phyloP scores from a whole-genome alignment of 2,113 vertebrate species.

The Hippocampus comes region DNA sequence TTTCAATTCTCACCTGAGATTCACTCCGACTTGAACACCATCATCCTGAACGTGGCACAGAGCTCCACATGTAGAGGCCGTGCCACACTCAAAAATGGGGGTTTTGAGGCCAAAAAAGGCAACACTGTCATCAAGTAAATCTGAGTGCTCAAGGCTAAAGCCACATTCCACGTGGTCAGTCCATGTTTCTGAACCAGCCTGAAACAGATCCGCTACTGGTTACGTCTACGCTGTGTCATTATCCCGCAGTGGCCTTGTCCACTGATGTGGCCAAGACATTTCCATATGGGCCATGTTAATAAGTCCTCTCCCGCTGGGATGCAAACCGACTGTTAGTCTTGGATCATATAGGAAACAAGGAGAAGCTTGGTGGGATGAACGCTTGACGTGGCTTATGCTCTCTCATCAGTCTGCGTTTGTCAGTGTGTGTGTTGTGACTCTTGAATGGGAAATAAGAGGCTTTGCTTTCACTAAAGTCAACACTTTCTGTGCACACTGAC shows the following conservation, averaged over 20 bases:
- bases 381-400: slow-evolving; percentile 33
- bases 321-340: slow-evolving; percentile 25
- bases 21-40: slow-evolving; percentile 14
- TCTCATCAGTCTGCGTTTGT: slow-evolving; percentile 6
- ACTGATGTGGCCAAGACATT: slow-evolving; percentile 48
- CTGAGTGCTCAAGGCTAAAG: slow-evolving; percentile 49
- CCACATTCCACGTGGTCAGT: slow-evolving; percentile 27
- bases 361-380: slow-evolving; percentile 21
- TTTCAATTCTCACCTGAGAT: slow-evolving; percentile 5
- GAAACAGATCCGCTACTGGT: slow-evolving; percentile 29
- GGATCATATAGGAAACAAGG: slow-evolving; percentile 37
- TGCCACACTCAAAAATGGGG: slow-evolving; percentile 31
- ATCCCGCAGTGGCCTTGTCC: slow-evolving; percentile 33
- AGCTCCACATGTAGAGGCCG: slow-evolving; percentile 44
- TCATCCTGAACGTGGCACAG: slow-evolving; percentile 24
- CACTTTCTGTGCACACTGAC: slow-evolving; percentile 35
- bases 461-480: slow-evolving; percentile 38
- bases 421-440: slow-evolving; percentile 11
- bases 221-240: slow-evolving; percentile 45
- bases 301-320: slow-evolving; percentile 55
- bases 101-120: slow-evolving; percentile 58
- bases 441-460: slow-evolving; percentile 48
- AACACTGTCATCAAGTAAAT: slow-evolving; percentile 55
- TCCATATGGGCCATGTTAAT: slow-evolving; percentile 52
- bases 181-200: slow-evolving; percentile 27